These are phyloP conservation scores for Peromyscus eremicus DNA, from an alignment of 2,797 vertebrate species.

Conservation along the genomic window DNA sequence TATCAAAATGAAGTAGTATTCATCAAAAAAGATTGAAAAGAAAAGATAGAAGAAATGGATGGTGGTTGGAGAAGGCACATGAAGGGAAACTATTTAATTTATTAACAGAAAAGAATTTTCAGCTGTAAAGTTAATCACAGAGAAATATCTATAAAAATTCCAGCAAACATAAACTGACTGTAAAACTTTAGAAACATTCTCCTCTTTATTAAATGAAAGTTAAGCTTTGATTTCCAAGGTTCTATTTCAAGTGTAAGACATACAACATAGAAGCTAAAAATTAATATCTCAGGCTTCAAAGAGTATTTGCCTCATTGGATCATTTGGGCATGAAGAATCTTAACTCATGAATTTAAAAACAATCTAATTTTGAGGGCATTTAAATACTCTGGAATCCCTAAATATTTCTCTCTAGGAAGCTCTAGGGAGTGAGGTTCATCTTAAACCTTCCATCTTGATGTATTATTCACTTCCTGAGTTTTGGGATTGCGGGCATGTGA, in stretches of 20 bases:
- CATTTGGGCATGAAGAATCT: background rate
- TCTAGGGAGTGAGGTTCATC: background rate
- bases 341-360: background rate
- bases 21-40: background rate
- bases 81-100: background rate
- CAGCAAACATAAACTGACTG: background rate
- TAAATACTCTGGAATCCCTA: background rate
- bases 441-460: background rate
- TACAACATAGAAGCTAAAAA: background rate
- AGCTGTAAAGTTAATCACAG: background rate
- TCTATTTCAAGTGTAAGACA: background rate
- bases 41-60: background rate
- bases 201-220: background rate
- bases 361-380: background rate
- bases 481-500: too few relatives aligned
- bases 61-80: background rate
- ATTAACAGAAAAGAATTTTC: background rate
- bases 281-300: background rate
- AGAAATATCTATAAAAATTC: background rate
- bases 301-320: background rate
- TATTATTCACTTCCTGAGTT: background rate
- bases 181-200: background rate
- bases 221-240: background rate
- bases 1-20: background rate
- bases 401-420: background rate